These are phyloP conservation scores for Microplitis deprimator DNA, from an alignment of 2,888 invertebrate genomes.

Conservation along the genomic window DNA sequence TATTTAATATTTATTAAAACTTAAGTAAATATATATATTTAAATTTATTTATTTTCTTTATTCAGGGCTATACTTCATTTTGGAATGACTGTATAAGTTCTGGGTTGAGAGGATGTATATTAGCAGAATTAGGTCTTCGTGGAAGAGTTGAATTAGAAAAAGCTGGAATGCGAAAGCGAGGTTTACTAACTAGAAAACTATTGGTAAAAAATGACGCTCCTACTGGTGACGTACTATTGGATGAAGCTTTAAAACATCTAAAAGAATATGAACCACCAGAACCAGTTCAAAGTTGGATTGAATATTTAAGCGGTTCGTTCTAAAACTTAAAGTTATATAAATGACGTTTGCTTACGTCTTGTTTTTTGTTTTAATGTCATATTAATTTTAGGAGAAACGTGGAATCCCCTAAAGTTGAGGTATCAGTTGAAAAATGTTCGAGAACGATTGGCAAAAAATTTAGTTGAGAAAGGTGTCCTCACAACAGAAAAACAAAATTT, in stretches of 20 bases:
- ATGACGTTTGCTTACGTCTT: not conserved
- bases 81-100: slow-evolving; percentile 99
- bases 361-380: not conserved
- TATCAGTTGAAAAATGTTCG: slow-evolving; percentile 99
- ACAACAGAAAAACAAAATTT: slow-evolving; percentile 99
- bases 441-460: slow-evolving; percentile 98
- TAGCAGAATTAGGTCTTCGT: slow-evolving; percentile 95
- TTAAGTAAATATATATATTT: slow-evolving; percentile 6
- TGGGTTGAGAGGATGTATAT: slow-evolving; percentile 97
- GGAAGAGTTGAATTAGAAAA: slow-evolving; percentile 97
- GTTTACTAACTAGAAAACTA: slow-evolving; percentile 88
- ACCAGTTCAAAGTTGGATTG: slow-evolving; percentile 99
- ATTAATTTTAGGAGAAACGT: slow-evolving; percentile 89
- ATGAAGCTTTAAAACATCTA: slow-evolving; percentile 96
- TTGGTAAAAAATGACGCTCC: slow-evolving; percentile 89
- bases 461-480: slow-evolving; percentile 98
- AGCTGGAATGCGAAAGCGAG: slow-evolving; percentile 95
- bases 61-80: slow-evolving; percentile 97
- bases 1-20: not conserved
- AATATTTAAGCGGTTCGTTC: slow-evolving; percentile 94
- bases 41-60: not conserved
- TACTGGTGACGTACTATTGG: slow-evolving; percentile 96
- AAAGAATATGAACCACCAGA: slow-evolving; percentile 98
- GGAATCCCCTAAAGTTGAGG: slow-evolving; percentile 98
- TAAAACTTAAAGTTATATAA: slow-evolving; percentile 21